Evolutionary conservation across 2,888 invertebrate genomes (phyloP), one percentile per base, ranked within the genome.

Genomic region (Chydorus sphaericus): DNA sequence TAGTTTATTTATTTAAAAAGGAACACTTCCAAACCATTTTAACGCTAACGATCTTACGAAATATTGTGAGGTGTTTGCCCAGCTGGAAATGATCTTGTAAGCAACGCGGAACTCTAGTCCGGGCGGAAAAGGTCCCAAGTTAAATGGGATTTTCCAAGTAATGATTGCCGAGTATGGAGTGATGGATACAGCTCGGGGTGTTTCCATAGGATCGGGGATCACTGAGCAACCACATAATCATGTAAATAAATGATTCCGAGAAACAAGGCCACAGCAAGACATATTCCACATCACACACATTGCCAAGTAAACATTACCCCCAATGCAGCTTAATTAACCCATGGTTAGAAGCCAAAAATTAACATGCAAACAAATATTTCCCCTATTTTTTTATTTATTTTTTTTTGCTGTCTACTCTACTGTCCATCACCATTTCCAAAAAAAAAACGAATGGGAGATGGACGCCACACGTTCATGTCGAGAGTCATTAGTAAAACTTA

Each of bases 61-160:
- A 16, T 26, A 44, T 26, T 26, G 26, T 11, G 44, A 26, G 18
- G 26, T 20, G 26, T 44, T 28, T 26, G 28, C 44, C 44, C 44
- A 44, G 26, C 44, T 44, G 44, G 44, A 10, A 14, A 26, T 23
- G 7, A 44, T 44, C 14, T 44, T 73, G 65, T 76, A 77, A 39
- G 70, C 66, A n/a, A 79, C 67, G 60, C 73, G 68, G 60, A 75
- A 73, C 59, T 69, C 63, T 16, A 79, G 62, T 44, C 75, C 75
- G 29, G 70, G 68, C 4, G 75, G 74, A 63, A 78, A 78, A 44
- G 65, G 68, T 30, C 68, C 65, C 69, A 79, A 68, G 5, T 71
- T 67, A 56, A 66, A 66, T 4, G 74, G 72, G 7, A 76, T 65
- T 10, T 62, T 65, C 78, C 78, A 79, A 23, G 64, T 62, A 23